Evolutionary conservation across 2,113 vertebrate species (phyloP).

Genomic region (Meleagris gallopavo): DNA sequence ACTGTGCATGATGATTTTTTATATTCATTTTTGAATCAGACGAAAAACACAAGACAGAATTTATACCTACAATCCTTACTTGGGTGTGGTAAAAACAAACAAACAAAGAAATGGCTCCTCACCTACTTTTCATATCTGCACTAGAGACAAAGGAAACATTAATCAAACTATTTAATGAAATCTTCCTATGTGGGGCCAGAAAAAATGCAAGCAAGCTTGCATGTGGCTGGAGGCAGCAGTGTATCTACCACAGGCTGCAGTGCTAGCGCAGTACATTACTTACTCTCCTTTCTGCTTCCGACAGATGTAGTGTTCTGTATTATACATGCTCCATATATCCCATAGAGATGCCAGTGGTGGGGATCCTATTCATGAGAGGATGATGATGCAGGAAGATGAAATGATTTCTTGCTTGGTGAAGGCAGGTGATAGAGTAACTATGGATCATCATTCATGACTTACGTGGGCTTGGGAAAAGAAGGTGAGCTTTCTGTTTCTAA

Average conservation of each 20-base stretch:
- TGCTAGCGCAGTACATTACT: not conserved
- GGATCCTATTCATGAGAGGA: not conserved
- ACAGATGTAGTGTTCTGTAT: not conserved
- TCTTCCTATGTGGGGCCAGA: not conserved
- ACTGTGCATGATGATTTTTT: not conserved
- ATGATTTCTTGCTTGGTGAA: not conserved
- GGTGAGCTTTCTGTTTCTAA: not conserved
- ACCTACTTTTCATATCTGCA: not conserved
- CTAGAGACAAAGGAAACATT: not conserved
- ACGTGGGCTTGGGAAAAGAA: not conserved
- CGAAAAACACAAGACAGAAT: not conserved
- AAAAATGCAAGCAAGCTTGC: not conserved
- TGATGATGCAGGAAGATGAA: not conserved
- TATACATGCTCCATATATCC: not conserved
- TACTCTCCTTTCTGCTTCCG: fast-evolving
- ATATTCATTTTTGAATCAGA: not conserved
- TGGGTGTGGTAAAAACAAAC: not conserved
- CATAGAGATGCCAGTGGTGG: not conserved
- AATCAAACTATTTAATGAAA: not conserved
- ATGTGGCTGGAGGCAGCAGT: not conserved
- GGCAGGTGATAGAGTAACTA: not conserved
- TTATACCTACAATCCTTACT: not conserved
- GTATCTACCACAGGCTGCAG: not conserved
- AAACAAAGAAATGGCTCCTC: not conserved
- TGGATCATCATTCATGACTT: not conserved